Evolutionary conservation across 2,888 invertebrate species (phyloP), one percentile per base, ranked within the genome.

Genomic region (Mayetiola destructor): DNA sequence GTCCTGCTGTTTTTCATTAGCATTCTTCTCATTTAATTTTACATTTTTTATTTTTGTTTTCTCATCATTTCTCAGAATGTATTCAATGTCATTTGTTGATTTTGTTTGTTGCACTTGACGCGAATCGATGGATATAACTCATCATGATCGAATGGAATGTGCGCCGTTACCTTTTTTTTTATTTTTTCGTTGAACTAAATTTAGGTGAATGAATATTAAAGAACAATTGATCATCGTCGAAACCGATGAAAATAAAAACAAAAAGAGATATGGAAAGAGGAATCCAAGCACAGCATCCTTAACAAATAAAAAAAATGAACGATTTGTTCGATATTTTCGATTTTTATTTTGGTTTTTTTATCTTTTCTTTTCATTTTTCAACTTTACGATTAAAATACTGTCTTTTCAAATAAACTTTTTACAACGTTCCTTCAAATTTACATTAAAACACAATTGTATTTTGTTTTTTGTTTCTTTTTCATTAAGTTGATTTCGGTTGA

Each of bases 321-420:
- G n/a, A n/a, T n/a, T n/a, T n/a, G n/a, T n/a, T n/a, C n/a, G n/a
- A n/a, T n/a, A n/a, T n/a, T n/a, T n/a, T n/a, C n/a, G n/a, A n/a
- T n/a, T n/a, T n/a, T n/a, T n/a, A n/a, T n/a, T n/a, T n/a, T n/a
- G n/a, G n/a, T n/a, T n/a, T n/a, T n/a, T 27, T 48, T 23, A 6
- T 48, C 16, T 12, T 48, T 27, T 23, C 48, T 16, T 14, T 48
- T 48, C 27, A 48, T 48, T 48, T 36, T 48, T 48, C 27, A 27
- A 23, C n/a, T n/a, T 48, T 27, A n/a, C 48, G 29, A 48, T n/a
- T 48, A 48, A 48, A 48, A 48, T 48, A 48, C 48, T 48, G 48
- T 48, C 48, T 48, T 48, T 48, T 48, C 27, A 48, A n/a, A 48
- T 48, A 48, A 48, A 27, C 16, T 48, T 42, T 48, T 48, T 48